A percentile compares a stretch with the other conserved stretches of the same genome.
Evolutionary conservation across 2,888 invertebrate species (phyloP).

Genomic region (Tuberolachnus salignus): DNA sequence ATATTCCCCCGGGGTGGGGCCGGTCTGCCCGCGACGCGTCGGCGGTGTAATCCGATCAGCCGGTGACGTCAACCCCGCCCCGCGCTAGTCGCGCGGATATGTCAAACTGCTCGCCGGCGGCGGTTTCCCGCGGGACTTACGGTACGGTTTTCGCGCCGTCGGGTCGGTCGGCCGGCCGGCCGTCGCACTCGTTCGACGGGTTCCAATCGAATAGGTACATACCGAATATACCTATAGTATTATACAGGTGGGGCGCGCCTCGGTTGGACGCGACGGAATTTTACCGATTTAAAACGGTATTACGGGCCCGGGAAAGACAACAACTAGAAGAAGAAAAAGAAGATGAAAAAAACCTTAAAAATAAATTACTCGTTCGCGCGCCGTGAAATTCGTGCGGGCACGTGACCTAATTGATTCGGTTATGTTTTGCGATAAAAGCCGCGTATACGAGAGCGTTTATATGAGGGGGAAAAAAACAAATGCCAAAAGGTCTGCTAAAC

Average conservation of each 20-base stretch:
- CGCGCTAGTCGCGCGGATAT: not conserved
- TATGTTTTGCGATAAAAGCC: too few species aligned
- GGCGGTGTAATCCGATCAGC: slow-evolving; percentile 47
- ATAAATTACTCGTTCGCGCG: too few species aligned
- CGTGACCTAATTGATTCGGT: too few species aligned
- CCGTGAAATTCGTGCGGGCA: too few species aligned
- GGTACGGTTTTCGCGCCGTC: not conserved
- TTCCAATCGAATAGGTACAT: not conserved
- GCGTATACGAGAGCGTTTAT: too few species aligned
- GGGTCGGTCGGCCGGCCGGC: too few species aligned
- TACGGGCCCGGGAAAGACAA: not conserved
- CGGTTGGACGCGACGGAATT: not conserved
- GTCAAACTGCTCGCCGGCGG: not conserved
- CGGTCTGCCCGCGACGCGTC: not conserved
- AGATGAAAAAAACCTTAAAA: too few species aligned
- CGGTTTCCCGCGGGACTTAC: not conserved
- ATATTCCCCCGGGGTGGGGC: slow-evolving; percentile 22
- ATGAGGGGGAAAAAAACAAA: too few species aligned
- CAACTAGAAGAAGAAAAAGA: too few species aligned
- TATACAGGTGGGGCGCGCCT: not conserved
- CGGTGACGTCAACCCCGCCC: slow-evolving; percentile 37
- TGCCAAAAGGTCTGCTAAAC: too few species aligned
- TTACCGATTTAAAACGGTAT: too few species aligned
- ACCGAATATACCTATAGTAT: not conserved
- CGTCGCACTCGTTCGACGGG: not conserved